Evolutionary conservation across 2,797 vertebrate genomes (phyloP).

Genomic region (Spondyliosoma cantharus): DNA sequence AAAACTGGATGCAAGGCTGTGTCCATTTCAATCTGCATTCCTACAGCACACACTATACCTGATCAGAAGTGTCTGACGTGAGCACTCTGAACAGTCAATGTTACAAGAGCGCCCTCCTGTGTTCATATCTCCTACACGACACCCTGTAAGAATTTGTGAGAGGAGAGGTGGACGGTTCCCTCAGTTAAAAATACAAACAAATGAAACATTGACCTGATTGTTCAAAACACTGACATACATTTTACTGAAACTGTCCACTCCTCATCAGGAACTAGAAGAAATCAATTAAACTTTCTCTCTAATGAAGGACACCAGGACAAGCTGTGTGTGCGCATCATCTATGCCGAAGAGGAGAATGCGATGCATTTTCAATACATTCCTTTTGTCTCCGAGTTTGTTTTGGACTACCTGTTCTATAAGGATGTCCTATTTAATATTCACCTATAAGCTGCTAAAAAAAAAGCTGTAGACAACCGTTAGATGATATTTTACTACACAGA

Average conservation of each 20-base stretch:
- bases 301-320: conserved; percentile 8
- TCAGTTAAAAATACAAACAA: conserved; percentile 12
- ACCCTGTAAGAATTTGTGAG: conserved; percentile 2
- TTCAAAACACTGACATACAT: conserved; percentile 10
- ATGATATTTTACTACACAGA: conserved; percentile 60
- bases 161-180: not conserved
- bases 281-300: not conserved
- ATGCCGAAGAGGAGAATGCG: conserved; percentile 39
- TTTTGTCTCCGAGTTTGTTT: conserved; percentile 49
- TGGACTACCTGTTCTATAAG: conserved; percentile 38
- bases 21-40: conserved; percentile 58
- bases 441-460: conserved; percentile 68
- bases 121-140: conserved; percentile 39
- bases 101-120: conserved; percentile 68
- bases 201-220: not conserved
- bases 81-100: conserved; percentile 16
- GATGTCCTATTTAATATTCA: conserved; percentile 49
- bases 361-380: conserved; percentile 77
- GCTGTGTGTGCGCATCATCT: conserved; percentile 17
- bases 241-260: conserved; percentile 2
- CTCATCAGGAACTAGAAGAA: conserved; percentile 12
- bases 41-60: conserved; percentile 40
- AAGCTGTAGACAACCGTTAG: conserved; percentile 32
- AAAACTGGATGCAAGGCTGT: conserved; percentile 17
- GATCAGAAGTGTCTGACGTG: conserved; percentile 34